Conservation (phyloP, 2,888 invertebrate species). For the Heliconius cydno region DNA sequence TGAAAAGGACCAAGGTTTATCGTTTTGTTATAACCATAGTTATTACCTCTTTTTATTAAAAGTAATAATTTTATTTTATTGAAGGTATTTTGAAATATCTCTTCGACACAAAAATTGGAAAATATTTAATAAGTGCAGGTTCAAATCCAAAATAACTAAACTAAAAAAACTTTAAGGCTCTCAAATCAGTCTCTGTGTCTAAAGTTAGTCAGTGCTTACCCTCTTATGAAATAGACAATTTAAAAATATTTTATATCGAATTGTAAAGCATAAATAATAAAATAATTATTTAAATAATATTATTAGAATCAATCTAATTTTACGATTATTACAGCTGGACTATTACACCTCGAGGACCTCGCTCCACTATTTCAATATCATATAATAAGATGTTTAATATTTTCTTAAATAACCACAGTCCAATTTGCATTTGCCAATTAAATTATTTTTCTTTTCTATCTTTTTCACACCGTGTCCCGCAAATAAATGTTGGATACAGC, state of each 20-base stretch:
- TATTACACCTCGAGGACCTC: not conserved
- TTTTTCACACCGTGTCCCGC: not conserved
- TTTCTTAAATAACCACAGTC: not conserved
- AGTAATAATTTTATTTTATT: not conserved
- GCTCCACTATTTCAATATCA: conserved; percentile 12
- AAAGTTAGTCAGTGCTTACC: not conserved
- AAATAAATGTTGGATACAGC: no score
- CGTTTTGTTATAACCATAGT: conserved; percentile 4
- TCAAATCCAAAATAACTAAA: no score
- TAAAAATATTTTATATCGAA: no score
- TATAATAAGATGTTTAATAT: not conserved
- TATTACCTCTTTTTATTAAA: not conserved
- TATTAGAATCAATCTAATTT: not conserved
- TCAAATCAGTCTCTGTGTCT: no score
- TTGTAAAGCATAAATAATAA: not conserved
- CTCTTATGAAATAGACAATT: not conserved
- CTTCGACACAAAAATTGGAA: no score
- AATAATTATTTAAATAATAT: not conserved
- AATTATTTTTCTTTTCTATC: not conserved
- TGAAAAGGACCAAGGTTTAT: conserved; percentile 25
- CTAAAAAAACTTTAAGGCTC: no score
- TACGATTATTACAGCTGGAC: conserved; percentile 1
- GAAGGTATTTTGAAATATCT: not conserved
- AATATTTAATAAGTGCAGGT: no score
- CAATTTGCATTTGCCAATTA: not conserved